Percentiles rank a stretch among this genome's conserved stretches.
phyloP scores from a whole-genome alignment of 2,113 vertebrate species.

The Turdus rufiventris region DNA sequence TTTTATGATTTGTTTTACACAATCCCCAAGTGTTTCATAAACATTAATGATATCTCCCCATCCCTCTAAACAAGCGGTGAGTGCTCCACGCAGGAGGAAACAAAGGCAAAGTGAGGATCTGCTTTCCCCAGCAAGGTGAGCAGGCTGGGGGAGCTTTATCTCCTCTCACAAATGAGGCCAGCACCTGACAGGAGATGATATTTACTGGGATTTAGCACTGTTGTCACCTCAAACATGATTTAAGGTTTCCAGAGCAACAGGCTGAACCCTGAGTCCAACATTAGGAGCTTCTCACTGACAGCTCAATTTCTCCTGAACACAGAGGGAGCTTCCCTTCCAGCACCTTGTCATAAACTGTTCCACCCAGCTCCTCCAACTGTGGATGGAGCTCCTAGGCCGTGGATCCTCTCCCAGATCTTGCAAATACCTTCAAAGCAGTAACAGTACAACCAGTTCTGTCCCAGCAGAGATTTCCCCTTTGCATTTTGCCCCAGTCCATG shows the following conservation, averaged over 20 bases:
- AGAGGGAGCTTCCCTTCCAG: background rate
- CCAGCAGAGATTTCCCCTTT: background rate
- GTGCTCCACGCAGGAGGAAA: background rate
- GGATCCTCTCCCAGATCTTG: background rate
- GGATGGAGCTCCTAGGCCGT: background rate
- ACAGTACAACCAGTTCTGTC: background rate
- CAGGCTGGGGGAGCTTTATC: background rate
- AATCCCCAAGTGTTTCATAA: slow-evolving; percentile 37
- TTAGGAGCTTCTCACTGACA: background rate
- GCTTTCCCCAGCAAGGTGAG: background rate
- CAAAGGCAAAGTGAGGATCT: background rate
- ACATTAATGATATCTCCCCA: background rate
- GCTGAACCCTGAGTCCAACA: background rate
- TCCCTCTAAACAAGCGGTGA: background rate
- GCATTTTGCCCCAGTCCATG: background rate
- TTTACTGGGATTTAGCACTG: background rate
- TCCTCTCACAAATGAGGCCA: background rate
- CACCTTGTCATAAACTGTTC: background rate
- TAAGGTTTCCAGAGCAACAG: background rate
- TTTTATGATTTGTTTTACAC: slow-evolving; percentile 26
- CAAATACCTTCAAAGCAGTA: background rate
- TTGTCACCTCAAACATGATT: background rate
- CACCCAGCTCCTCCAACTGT: background rate
- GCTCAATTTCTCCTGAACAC: background rate
- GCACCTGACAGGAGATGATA: background rate